Evolutionary conservation across 2,113 vertebrate genomes (phyloP).

Genomic region (Phaethon lepturus): DNA sequence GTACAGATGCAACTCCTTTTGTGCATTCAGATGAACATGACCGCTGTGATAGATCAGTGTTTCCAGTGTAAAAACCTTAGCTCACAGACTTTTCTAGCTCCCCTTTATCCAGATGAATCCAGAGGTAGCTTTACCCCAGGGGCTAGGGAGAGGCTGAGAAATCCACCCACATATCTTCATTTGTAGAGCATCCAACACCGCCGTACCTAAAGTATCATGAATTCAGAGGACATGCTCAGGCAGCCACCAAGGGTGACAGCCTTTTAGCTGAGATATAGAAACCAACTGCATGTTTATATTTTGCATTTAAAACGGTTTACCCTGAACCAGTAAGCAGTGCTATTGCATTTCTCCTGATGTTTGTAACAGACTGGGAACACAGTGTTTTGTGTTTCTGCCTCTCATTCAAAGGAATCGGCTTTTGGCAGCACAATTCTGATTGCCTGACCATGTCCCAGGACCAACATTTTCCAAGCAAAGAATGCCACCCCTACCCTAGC

Average conservation of each 20-base stretch:
- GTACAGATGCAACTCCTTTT: background rate
- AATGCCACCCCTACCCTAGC: background rate
- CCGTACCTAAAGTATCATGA: accelerated
- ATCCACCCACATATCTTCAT: constrained; percentile 25
- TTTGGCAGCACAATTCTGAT: background rate
- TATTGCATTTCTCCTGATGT: background rate
- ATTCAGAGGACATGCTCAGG: constrained; percentile 30
- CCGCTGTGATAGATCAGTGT: background rate
- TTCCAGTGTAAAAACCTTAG: background rate
- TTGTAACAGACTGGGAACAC: background rate
- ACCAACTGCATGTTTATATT: background rate
- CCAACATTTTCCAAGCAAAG: background rate
- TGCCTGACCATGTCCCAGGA: background rate
- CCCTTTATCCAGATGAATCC: background rate
- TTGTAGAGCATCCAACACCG: background rate
- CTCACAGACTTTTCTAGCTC: background rate
- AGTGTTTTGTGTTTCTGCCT: background rate
- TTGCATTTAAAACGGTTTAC: background rate
- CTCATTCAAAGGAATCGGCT: background rate
- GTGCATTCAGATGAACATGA: background rate
- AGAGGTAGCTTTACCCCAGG: background rate
- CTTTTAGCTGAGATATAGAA: background rate
- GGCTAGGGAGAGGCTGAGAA: constrained; percentile 33
- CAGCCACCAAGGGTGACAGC: constrained; percentile 1
- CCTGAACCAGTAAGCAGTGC: background rate